Conservation (phyloP, 2,888 invertebrate species). For the Netelia fuscicornis region DNA sequence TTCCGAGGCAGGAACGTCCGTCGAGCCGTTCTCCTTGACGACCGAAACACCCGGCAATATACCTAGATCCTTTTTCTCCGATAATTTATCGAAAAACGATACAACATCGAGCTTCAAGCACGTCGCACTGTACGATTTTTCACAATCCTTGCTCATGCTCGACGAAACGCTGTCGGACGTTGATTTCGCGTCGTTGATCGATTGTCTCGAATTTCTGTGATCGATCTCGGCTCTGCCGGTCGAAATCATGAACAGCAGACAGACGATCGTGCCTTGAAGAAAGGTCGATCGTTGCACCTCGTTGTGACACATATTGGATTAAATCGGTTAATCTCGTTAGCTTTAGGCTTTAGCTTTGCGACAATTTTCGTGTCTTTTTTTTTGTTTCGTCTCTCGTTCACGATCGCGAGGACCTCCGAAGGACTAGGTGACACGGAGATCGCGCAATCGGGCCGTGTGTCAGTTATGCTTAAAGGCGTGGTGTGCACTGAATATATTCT, state of each 20-base stretch:
- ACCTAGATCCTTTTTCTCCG: conserved; percentile 89
- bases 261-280: conserved; percentile 46
- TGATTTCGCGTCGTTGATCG: conserved; percentile 76
- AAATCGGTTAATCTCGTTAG: neutral
- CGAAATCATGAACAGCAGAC: conserved; percentile 74
- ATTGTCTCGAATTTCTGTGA: conserved; percentile 76
- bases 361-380: conserved; percentile 23
- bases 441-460: conserved; percentile 35
- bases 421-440: conserved; percentile 9
- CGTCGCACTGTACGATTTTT: conserved; percentile 88
- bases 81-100: conserved; percentile 91
- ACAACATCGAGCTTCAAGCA: conserved; percentile 93
- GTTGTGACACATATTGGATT: conserved; percentile 45
- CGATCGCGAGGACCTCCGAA: conserved; percentile 26
- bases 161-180: conserved; percentile 68
- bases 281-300: conserved; percentile 45
- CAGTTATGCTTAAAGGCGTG: conserved; percentile 73
- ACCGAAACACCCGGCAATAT: conserved; percentile 91
- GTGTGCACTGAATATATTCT: conserved; percentile 80
- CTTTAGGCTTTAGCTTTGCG: neutral
- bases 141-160: conserved; percentile 85
- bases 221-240: conserved; percentile 77
- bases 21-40: conserved; percentile 87
- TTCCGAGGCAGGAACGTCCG: conserved; percentile 87
- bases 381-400: neutral